Base-by-base conservation (phyloP, 2,888 invertebrate genomes). In the Mystacides longicornis region DNA sequence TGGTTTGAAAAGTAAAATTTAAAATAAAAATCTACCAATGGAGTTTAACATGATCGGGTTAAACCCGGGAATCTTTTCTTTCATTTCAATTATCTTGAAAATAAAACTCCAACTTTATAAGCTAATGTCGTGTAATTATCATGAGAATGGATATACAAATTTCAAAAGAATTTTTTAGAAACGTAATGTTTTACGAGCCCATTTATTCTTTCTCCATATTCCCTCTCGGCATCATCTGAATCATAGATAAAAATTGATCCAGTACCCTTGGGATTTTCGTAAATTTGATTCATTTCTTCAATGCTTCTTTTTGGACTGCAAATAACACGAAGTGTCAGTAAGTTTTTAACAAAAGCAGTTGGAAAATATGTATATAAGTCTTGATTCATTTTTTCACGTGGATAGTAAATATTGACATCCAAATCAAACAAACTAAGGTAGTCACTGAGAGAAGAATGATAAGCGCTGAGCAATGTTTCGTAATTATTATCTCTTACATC, bases 171-270 rank as follows among this genome's bases (percentile, higher is more conserved):
- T n/a, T 50, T 27, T 22, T 22, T 31, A 23, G 37, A 19, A 49
- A 23, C 20, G 45, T 49, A 58, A 31, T 58, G 53, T 42, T 50
- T 42, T 7, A 58, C 49, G 3, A 58, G 22, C 3, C 47, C 55
- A 19, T 55, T 60, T 16, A 58, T 57, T 51, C 49, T 58, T 11
- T 23, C 43, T 11, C 27, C 46, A 23, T 54, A 60, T 23, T 52
- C 53, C 5, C 37, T 48, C 51, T 60, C 60, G 5, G 56, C 60
- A 14, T 57, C 51, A 9, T 48, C 45, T 14, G 43, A 56, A 31
- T 53, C 31, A 21, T 57, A 60, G 16, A 56, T 56, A n/a, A 60
- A 51, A 23, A 60, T 60, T 1, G 58, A 55, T 4, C 51, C 49
- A 22, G 21, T 19, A 2, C 54, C 48, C 11, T 27, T 19, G 5